Base-by-base conservation (phyloP, 2,888 invertebrate species). In the Lobophora halterata region DNA sequence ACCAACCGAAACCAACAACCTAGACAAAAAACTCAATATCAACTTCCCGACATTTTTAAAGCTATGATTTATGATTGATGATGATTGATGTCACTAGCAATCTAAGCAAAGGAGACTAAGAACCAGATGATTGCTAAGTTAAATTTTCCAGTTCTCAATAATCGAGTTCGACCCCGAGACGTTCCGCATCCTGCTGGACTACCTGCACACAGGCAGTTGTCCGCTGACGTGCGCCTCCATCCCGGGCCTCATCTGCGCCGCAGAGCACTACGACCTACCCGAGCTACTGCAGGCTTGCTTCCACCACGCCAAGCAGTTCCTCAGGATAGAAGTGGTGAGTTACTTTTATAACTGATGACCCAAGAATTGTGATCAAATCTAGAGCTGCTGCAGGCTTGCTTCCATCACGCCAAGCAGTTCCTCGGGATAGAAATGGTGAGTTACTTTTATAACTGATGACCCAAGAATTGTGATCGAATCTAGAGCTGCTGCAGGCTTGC, bases 131-230 rank as follows among this genome's bases (percentile, higher is more conserved):
- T n/a, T n/a, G n/a, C 8, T 8, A 21, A 21, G 5, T 43, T 30
- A 59, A 57, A 33, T 49, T 36, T 82, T 81, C n/a, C 87, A 93
- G 93, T 97, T 97, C 85, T 95, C 95, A 53, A 96, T 97, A 71
- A 97, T 97, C 68, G 97, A 97, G 82, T 97, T 97, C 79, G 97
- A 97, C 82, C 94, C 96, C 24, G 97, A 97, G 55, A 97, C 97
- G 5, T 97, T 97, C 82, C 92, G 96, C 46, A 95, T 96, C 59
- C 89, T 97, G 1, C 86, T 97, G 77, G 96, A 97, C 80, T 97
- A 97, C 79, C 88, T 97, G 50, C 97, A 97, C 79, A 97, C 96
- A 7, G 97, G 97, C 40, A 95, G 95, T 40, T 97, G 97, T 79
- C 95, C 96, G 0, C 80, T 97, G 27, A 97, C 97, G 1, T 97